Evolutionary conservation across 2,888 invertebrate species (phyloP), one percentile per base, ranked within the genome.

Genomic region (Sminthurinus aureus): DNA sequence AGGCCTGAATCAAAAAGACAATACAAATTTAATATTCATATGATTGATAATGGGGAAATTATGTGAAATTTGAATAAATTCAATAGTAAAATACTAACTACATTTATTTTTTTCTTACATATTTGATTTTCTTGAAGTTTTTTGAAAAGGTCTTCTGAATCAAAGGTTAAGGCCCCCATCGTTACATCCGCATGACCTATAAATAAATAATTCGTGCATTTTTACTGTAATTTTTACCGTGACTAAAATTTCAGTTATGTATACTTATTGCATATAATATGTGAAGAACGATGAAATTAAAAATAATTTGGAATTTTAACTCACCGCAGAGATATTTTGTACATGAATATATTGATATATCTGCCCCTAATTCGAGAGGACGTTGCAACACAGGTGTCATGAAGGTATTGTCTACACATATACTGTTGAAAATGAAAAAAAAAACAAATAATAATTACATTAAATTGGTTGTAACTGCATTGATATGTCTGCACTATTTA

Each of bases 321-420:
- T 11, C 22, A 67, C 93, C 93, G 90, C 93, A 93, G 90, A 93
- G 91, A 89, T 93, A 93, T 89, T 93, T 93, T n/a, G 93, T 92
- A 84, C 92, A 89, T 0, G 93, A 93, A 89, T 93, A 93, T 88
- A 92, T 90, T 13, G 91, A 92, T 26, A 93, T 89, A 88, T 93
- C 93, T 20, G 92, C 93, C n/a, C 93, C 93, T 22, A 93, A 89
- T 26, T 90, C 90, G 67, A 93, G 89, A 12, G 93, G 93, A 77
- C 92, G 89, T 91, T 92, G 90, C 79, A 88, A 71, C 9, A 87
- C 84, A 13, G 87, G 87, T n/a, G 88, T 88, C 75, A 86, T 82
- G 73, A 88, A 88, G 13, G 93, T 93, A 89, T 93, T 93, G 90
- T 93, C 93, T 71, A 92, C 92, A 3, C 91, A 92, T 52, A 92